These are phyloP conservation scores for Amblyornis subalaris DNA, from an alignment of 2,113 vertebrate species.

Conservation along the genomic window DNA sequence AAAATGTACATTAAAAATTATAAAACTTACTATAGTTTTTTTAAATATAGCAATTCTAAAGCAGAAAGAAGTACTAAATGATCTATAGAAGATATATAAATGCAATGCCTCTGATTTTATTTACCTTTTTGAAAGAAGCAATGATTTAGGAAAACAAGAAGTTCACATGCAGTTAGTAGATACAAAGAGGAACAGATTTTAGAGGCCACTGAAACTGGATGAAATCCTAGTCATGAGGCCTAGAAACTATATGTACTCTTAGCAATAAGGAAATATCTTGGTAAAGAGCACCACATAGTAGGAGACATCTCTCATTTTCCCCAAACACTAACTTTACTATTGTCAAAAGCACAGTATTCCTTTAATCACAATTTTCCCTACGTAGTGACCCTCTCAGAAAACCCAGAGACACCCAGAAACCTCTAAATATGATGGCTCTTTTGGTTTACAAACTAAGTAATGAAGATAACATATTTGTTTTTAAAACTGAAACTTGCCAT, in stretches of 20 bases:
- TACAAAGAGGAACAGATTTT: not conserved
- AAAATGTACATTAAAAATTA: not conserved
- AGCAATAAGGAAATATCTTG: not conserved
- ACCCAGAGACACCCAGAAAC: not conserved
- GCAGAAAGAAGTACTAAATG: not conserved
- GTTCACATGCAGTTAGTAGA: not conserved
- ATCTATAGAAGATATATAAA: not conserved
- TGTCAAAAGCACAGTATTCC: not conserved
- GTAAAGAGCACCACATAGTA: not conserved
- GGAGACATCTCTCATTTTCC: not conserved
- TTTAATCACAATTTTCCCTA: not conserved
- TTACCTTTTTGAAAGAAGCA: not conserved
- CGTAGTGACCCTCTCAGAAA: not conserved
- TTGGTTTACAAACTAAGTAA: not conserved
- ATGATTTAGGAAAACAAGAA: not conserved
- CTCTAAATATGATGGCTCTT: not conserved
- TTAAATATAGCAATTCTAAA: not conserved
- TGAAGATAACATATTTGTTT: not conserved
- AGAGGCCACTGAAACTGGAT: not conserved
- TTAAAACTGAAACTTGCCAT: not conserved
- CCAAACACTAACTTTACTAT: not conserved
- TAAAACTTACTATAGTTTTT: not conserved
- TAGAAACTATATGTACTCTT: not conserved
- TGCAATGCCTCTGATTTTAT: not conserved
- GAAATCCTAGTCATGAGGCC: not conserved